Evolutionary conservation across 2,797 vertebrate genomes (phyloP), one percentile per base, ranked within the genome.

Genomic region (Ambastaia sidthimunki): DNA sequence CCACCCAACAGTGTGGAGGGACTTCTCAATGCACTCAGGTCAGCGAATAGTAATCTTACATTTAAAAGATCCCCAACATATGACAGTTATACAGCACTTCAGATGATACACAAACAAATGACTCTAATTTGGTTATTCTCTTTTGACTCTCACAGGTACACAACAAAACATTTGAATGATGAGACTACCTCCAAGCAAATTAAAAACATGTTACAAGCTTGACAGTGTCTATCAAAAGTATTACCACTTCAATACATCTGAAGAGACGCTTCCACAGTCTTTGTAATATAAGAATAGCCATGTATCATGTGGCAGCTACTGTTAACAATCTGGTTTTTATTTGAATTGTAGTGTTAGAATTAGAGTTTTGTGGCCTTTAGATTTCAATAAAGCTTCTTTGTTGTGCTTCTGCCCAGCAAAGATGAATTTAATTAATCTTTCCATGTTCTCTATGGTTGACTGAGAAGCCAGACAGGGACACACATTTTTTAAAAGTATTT

Each of bases 111-210:
- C 54, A 19, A 55, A 55, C n/a, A 25, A 15, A 25, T 59, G 2
- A 54, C 2, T 54, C 12, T 59, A 4, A 11, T 9, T 7, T 7
- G 41, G 1, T 31, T 54, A 21, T 12, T 16, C 6, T 34, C 37
- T 47, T 18, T 65, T 12, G 23, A 71, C 18, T 65, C 31, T 47
- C 37, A 25, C 89, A 99, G 97, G 95, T 99, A 99, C 92, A 99
- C 97, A 82, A 98, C 97, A 83, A 99, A 98, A 92, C 97, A 99
- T 94, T 95, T 99, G 95, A 98, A 98, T 69, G 97, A 99, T 80
- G 97, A 99, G 93, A 92, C 97, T 92, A 99, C 97, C 93, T 96
- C 97, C 94, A 99, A 98, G 94, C 96, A 98, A 90, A 97, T 98
- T 88, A 96, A 95, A 80, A 94, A 93, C 88, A 96, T 99, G 97